Conservation (phyloP, 2,797 vertebrate species). For the Danio choprae region DNA sequence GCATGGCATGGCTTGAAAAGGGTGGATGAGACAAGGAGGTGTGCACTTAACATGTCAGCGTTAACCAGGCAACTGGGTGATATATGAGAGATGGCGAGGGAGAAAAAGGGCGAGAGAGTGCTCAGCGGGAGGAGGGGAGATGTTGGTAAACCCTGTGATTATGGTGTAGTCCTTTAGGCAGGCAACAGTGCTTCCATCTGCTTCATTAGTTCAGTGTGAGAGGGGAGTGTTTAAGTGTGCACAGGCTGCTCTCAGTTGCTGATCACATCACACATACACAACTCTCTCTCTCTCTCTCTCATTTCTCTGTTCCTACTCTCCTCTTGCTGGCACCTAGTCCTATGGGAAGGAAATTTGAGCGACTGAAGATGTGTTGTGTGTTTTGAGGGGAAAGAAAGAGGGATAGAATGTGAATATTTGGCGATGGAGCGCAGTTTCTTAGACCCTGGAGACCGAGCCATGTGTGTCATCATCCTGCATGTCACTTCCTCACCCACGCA, state of each 20-base stretch:
- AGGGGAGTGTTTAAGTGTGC: constrained; percentile 39
- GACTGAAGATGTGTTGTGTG: constrained; percentile 1
- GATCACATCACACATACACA: constrained; percentile 16
- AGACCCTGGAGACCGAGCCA: constrained; percentile 35
- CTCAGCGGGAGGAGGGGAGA: constrained; percentile 27
- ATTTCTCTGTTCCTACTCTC: constrained; percentile 23
- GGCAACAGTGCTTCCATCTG: constrained; percentile 48
- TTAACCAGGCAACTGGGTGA: constrained; percentile 17
- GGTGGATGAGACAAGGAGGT: not conserved
- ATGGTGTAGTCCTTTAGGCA: constrained; percentile 42
- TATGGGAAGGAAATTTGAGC: constrained; percentile 1
- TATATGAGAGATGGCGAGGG: constrained; percentile 33
- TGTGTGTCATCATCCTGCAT: constrained; percentile 38
- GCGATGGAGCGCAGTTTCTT: constrained; percentile 9
- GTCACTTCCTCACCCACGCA: constrained; percentile 27
- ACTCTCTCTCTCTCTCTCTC: constrained; percentile 7
- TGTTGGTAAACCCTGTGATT: constrained; percentile 58
- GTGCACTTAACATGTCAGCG: constrained; percentile 25
- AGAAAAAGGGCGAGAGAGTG: constrained; percentile 14
- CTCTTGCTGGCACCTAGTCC: constrained; percentile 26
- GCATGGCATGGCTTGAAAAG: constrained; percentile 23
- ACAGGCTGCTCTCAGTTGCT: constrained; percentile 11
- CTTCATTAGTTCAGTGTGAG: constrained; percentile 42
- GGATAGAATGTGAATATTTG: constrained; percentile 8
- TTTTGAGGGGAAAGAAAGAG: not conserved